These are phyloP conservation scores for Aleiodes testaceus DNA, from an alignment of 2,888 invertebrate species.

Conservation along the genomic window DNA sequence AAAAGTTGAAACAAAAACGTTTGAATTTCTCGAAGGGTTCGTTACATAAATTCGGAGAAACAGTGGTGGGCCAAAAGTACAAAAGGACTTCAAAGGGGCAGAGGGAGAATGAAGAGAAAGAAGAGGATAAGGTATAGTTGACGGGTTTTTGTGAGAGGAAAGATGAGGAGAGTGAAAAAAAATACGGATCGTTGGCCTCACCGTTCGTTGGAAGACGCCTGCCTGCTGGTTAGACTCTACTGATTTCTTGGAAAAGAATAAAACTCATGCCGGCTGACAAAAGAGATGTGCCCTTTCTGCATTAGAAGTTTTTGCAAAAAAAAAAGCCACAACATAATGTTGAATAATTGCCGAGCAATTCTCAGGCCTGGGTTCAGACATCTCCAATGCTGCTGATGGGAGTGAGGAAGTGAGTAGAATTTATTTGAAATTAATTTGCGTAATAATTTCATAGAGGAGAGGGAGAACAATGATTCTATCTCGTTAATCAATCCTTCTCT, in stretches of 20 bases:
- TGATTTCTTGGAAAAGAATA: conserved; percentile 65
- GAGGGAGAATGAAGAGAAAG: background rate
- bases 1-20: conserved; percentile 36
- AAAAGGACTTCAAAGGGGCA: conserved; percentile 38
- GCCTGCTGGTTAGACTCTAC: conserved; percentile 49
- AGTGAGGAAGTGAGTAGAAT: too few relatives aligned
- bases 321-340: too few relatives aligned
- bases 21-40: conserved; percentile 40
- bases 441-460: background rate
- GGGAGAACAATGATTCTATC: conserved; percentile 7
- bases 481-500: conserved; percentile 1
- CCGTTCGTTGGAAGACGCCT: conserved; percentile 39
- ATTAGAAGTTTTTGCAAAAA: conserved; percentile 32
- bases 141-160: conserved; percentile 35
- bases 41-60: conserved; percentile 58
- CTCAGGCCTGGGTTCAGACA: too few relatives aligned
- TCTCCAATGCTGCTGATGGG: too few relatives aligned
- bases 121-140: conserved; percentile 42
- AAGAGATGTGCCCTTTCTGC: conserved; percentile 48
- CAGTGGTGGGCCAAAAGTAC: conserved; percentile 38
- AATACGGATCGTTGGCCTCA: conserved; percentile 54
- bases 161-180: conserved; percentile 45
- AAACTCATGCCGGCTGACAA: conserved; percentile 61
- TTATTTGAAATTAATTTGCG: too few relatives aligned
- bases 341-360: too few relatives aligned